Percentiles rank a stretch among this genome's conserved stretches.
Conservation (phyloP, 2,888 invertebrate species). For the Drosophila infuscata region DNA sequence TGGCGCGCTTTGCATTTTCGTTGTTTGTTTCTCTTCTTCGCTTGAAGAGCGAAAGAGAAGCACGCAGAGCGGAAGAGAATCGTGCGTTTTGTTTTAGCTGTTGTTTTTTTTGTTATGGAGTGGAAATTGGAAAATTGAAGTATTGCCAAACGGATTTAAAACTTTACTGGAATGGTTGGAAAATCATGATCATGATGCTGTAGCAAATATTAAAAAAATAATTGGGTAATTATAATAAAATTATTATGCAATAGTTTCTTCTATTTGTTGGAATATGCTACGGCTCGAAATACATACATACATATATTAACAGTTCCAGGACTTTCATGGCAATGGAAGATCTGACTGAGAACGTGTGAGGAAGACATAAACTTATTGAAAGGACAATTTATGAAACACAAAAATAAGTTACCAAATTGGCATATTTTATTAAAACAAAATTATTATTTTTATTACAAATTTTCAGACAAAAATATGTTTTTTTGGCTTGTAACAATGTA, state of each 20-base stretch:
- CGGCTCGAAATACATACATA: too few species aligned
- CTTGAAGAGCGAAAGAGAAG: slow-evolving; percentile 40
- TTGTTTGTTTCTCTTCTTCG: slow-evolving; percentile 46
- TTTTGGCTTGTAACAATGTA: background rate
- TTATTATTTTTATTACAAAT: too few species aligned
- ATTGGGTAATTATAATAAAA: background rate
- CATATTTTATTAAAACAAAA: too few species aligned
- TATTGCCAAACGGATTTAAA: background rate
- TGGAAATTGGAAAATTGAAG: background rate
- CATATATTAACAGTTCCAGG: background rate
- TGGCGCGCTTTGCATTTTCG: slow-evolving; percentile 65
- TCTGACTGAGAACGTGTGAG: too few species aligned
- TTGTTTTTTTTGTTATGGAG: background rate
- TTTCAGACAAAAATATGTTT: background rate
- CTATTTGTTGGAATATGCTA: too few species aligned
- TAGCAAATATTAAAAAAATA: background rate
- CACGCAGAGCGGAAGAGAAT: slow-evolving; percentile 33
- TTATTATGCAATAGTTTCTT: too few species aligned
- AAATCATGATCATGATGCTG: too few species aligned
- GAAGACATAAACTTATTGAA: too few species aligned
- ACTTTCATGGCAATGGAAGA: background rate
- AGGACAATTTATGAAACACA: too few species aligned
- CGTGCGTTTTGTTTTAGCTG: background rate
- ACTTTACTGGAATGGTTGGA: background rate
- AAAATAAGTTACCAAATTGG: too few species aligned